phyloP scores from a whole-genome alignment of 2,797 vertebrate species.

The Nannoperca obscura region DNA sequence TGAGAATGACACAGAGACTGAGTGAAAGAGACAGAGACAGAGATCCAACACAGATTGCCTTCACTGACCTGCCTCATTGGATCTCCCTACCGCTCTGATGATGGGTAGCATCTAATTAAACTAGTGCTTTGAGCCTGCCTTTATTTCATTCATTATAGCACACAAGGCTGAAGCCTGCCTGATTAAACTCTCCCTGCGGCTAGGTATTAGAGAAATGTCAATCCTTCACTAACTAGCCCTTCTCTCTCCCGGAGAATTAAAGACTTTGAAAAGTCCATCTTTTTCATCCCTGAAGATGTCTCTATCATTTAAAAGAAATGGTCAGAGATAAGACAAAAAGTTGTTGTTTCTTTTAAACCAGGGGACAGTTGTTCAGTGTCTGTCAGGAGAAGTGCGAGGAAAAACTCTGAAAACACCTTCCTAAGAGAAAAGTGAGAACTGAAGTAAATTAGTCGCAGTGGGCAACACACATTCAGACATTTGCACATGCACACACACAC shows the following conservation, averaged over 20 bases:
- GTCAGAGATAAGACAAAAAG: conserved; percentile 3
- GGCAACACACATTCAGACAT: conserved; percentile 32
- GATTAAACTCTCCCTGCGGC: conserved; percentile 66
- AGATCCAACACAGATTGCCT: conserved; percentile 70
- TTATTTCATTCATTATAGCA: conserved; percentile 76
- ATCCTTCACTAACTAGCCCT: conserved; percentile 60
- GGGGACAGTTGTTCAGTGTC: conserved; percentile 40
- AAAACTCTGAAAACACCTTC: conserved; percentile 59
- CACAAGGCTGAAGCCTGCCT: conserved; percentile 63
- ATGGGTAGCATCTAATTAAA: conserved; percentile 78
- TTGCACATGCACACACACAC: conserved; percentile 14
- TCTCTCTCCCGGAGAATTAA: conserved; percentile 39
- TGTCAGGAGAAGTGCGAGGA: conserved; percentile 42
- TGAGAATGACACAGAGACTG: conserved; percentile 58
- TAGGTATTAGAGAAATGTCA: conserved; percentile 68
- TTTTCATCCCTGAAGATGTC: conserved; percentile 42
- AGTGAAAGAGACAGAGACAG: conserved; percentile 63
- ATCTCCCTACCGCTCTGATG: conserved; percentile 60
- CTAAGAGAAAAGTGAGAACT: conserved; percentile 46
- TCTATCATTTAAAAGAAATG: conserved; percentile 21
- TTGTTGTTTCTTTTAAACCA: background rate
- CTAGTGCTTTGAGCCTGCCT: conserved; percentile 71
- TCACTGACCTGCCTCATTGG: conserved; percentile 71
- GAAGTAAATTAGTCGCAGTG: conserved; percentile 66
- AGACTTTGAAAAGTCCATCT: conserved; percentile 24